A percentile compares a stretch with the other conserved stretches of the same genome.
These are phyloP conservation scores for Bombus confusus DNA, from an alignment of 1,140 invertebrate species.

Conservation along the genomic window DNA sequence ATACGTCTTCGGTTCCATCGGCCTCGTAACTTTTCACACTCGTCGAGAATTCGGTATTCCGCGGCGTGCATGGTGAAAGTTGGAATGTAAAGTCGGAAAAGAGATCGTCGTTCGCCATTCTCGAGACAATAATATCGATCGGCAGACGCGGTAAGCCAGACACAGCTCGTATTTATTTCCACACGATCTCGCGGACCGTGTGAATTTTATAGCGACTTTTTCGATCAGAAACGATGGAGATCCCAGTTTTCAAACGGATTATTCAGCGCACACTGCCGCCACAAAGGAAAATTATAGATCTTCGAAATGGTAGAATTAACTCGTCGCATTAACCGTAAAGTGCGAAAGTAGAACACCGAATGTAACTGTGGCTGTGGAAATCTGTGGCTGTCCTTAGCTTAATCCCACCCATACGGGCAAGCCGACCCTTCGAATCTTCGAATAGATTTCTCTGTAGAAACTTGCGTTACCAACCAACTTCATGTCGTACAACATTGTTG, in stretches of 20 bases:
- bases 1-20: too few relatives aligned
- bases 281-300: not conserved
- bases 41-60: not conserved
- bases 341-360: not conserved
- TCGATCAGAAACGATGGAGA: not conserved
- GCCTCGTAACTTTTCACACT: slow-evolving; percentile 10
- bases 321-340: not conserved
- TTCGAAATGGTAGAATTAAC: not conserved
- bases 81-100: not conserved
- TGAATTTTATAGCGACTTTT: not conserved
- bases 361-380: not conserved
- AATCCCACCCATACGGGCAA: not conserved
- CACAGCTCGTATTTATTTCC: not conserved
- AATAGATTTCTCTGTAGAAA: not conserved
- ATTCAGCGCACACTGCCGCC: not conserved
- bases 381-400: not conserved
- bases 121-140: not conserved
- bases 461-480: not conserved
- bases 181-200: not conserved
- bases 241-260: not conserved
- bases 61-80: too few relatives aligned
- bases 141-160: not conserved
- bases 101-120: not conserved
- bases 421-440: not conserved
- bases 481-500: not conserved